Percentiles rank a stretch among this genome's conserved stretches.
Conservation (phyloP, 2,113 vertebrate species). For the Crotalus helleri region DNA sequence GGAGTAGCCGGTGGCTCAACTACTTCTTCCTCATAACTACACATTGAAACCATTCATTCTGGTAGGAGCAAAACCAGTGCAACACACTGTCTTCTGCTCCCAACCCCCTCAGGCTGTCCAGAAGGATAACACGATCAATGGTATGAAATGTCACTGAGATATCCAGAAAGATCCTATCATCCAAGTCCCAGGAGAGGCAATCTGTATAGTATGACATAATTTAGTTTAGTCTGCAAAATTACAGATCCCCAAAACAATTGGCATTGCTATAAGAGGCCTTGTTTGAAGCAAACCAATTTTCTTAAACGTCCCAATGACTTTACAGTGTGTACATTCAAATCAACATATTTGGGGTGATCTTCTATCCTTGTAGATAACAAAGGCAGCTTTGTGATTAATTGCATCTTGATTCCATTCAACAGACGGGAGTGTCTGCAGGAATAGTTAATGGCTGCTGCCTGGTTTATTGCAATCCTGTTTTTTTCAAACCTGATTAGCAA, state of each 20-base stretch:
- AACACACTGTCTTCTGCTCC: too few species aligned
- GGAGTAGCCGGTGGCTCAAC: too few species aligned
- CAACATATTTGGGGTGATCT: constrained; percentile 35
- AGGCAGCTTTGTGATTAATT: constrained; percentile 52
- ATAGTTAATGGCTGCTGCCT: constrained; percentile 77
- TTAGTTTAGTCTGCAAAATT: neutral
- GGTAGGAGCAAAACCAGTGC: neutral
- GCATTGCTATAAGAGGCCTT: constrained; percentile 10
- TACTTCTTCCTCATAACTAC: neutral
- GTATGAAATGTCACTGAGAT: neutral
- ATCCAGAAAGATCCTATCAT: neutral
- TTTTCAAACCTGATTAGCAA: constrained; percentile 77
- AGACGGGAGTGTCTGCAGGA: constrained; percentile 37
- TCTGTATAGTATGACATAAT: neutral
- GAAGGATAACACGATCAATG: neutral
- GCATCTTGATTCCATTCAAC: constrained; percentile 44
- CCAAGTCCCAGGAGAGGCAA: neutral
- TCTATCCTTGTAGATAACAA: constrained; percentile 23
- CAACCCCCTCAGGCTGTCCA: neutral
- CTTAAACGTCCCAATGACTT: constrained; percentile 34
- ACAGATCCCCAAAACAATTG: neutral
- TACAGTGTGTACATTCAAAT: constrained; percentile 44
- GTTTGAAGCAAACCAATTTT: constrained; percentile 30
- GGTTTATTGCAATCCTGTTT: constrained; percentile 69
- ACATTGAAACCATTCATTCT: neutral